Base-by-base conservation (phyloP, 2,797 vertebrate species). In the Rhinichthys osculus region DNA sequence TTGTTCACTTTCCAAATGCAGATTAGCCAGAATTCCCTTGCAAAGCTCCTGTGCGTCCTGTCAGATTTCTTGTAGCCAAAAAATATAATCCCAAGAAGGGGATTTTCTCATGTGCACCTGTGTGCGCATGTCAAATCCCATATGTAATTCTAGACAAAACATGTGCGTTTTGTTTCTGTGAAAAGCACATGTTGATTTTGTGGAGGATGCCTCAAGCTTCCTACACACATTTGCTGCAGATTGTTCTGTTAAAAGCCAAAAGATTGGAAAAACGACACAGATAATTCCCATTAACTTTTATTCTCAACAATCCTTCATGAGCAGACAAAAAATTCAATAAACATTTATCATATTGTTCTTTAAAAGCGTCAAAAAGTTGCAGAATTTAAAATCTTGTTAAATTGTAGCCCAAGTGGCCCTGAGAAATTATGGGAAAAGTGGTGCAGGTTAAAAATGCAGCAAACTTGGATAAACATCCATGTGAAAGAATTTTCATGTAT, bases 1-100 rank as follows among this genome's bases (percentile, higher is more conserved):
- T 90, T 90, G 85, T 89, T 90, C 86, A 47, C 85, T 83, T 83
- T 90, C 86, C 89, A 90, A 89, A 90, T 87, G 83, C 88, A 90
- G 89, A 90, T 90, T 90, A 89, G 80, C 71, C 35, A 40, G 80
- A 85, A 85, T 86, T 90, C 80, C 83, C 66, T 85, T 69, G 88
- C 86, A 89, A 81, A 90, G 82, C 87, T 89, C 82, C 88, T 85
- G 54, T 81, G 77, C 78, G 27, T 85, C 78, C 83, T 74, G 83
- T 85, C 85, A 88, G 88, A 83, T 85, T 85, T 71, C 86, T 87
- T 69, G 76, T 83, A 81, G 86, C 82, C 71, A 64, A 71, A 78
- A 81, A 83, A 83, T 85, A 88, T 90, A 87, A 89, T 89, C 83
- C 86, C 77, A 38, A 83, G 84, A 78, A 86, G 78, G 52, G 79